Evolutionary conservation across 2,888 invertebrate genomes (phyloP), one percentile per base, ranked within the genome.

Genomic region (Callyntrura guangdongensis): DNA sequence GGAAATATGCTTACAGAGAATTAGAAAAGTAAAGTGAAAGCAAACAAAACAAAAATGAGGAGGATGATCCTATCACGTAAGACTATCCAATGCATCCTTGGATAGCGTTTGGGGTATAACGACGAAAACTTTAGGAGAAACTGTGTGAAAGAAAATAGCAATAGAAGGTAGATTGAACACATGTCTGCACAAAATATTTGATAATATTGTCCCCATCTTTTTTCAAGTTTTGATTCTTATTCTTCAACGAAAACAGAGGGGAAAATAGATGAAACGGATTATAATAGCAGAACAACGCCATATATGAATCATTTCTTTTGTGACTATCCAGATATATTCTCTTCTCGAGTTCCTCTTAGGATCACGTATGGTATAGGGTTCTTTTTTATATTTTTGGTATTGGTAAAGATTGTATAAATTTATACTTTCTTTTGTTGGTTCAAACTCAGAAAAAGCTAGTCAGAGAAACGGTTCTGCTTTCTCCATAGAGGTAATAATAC

Each of bases 1-100:
- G 53, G 53, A 36, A 36, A 36, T 36, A 36, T 36, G 36, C 36
- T 36, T 36, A 36, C 61, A 61, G 25, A 72, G 67, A 47, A 67
- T 22, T 27, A 27, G 53, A 69, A 25, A 25, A 64, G 79, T 5
- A 22, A 53, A 74, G 86, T 61, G 86, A 86, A 86, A 86, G 86
- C 64, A 86, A 87, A 87, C 67, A 81, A 81, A 53, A 36, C 17
- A 61, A 20, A 81, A 77, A 86, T 86, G 36, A 86, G 74, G 36
- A 86, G 74, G 64, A 86, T 86, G 64, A 85, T 85, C 27, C 20
- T 56, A 67, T 87, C 53, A 67, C 67, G 45, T 36, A 36, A 36
- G 36, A 36, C 36, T 36, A 6, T 36, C 3, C 36, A 53, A 64
- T 67, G 77, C 47, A 87, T 79, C 69, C 79, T 22, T 61, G 45